These are phyloP conservation scores for Hystrix brachyura DNA, from an alignment of 2,113 vertebrate species.

Conservation along the genomic window DNA sequence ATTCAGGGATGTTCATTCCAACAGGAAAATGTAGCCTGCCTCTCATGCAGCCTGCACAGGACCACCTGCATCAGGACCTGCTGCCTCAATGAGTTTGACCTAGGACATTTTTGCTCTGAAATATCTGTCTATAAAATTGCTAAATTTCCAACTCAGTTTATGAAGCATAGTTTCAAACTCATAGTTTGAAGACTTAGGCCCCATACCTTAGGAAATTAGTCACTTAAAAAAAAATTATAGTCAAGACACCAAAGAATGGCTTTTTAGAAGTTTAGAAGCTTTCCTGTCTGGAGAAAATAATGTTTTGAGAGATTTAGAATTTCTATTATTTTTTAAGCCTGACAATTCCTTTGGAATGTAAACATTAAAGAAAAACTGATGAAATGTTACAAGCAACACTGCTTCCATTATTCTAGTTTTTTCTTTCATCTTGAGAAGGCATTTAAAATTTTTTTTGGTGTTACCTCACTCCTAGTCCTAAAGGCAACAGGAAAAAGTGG, in stretches of 20 bases:
- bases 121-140: not conserved
- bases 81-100: not conserved
- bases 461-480: not conserved
- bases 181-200: not conserved
- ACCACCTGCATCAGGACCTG: not conserved
- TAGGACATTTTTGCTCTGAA: not conserved
- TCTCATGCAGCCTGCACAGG: not conserved
- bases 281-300: not conserved
- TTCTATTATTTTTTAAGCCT: not conserved
- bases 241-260: not conserved
- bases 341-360: not conserved
- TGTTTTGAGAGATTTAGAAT: not conserved
- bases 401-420: not conserved
- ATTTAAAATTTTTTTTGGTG: not conserved
- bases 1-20: not conserved
- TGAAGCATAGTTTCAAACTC: not conserved
- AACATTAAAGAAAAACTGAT: not conserved
- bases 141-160: constrained; percentile 14
- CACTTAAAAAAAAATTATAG: not conserved
- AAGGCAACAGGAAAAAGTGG: not conserved
- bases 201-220: constrained; percentile 1
- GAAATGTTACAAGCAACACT: not conserved
- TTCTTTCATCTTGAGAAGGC: not conserved
- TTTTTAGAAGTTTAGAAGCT: not conserved
- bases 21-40: not conserved